Evolutionary conservation across 2,113 vertebrate species (phyloP).

Genomic region (Ammospiza nelsoni): DNA sequence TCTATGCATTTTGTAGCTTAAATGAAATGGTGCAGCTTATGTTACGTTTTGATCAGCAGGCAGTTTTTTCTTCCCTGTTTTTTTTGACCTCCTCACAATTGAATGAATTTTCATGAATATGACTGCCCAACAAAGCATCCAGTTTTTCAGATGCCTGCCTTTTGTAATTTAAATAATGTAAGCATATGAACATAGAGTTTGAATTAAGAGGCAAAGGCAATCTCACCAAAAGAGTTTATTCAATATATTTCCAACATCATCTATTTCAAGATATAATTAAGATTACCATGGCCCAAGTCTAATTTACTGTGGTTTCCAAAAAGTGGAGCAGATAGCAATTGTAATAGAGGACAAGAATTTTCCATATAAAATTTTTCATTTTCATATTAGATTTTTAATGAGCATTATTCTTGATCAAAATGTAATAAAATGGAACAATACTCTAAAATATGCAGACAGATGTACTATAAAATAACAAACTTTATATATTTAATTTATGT

Average conservation of each 20-base stretch:
- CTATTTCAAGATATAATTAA: slow-evolving; percentile 65
- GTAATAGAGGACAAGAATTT: slow-evolving; percentile 25
- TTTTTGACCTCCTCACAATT: not conserved
- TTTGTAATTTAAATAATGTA: slow-evolving; percentile 66
- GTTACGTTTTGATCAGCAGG: not conserved
- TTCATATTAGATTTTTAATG: slow-evolving; percentile 43
- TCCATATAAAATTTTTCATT: slow-evolving; percentile 42
- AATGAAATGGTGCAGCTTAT: not conserved
- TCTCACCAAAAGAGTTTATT: slow-evolving; percentile 55
- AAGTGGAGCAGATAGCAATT: slow-evolving; percentile 36
- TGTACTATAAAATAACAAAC: slow-evolving; percentile 11
- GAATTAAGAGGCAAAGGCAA: slow-evolving; percentile 55
- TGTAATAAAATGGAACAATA: slow-evolving; percentile 36
- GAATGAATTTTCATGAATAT: slow-evolving; percentile 41
- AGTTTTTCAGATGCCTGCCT: slow-evolving; percentile 43
- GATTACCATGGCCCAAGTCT: slow-evolving; percentile 35
- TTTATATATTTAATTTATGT: slow-evolving; percentile 21
- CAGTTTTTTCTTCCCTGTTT: not conserved
- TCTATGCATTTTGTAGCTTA: not conserved
- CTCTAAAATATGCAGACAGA: slow-evolving; percentile 20
- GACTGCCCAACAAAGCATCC: slow-evolving; percentile 36
- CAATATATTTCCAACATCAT: slow-evolving; percentile 48
- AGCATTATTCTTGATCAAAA: slow-evolving; percentile 56
- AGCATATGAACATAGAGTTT: slow-evolving; percentile 45
- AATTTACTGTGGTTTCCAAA: slow-evolving; percentile 52